Base-by-base conservation (phyloP, 2,113 vertebrate species). In the Heteronetta atricapilla region DNA sequence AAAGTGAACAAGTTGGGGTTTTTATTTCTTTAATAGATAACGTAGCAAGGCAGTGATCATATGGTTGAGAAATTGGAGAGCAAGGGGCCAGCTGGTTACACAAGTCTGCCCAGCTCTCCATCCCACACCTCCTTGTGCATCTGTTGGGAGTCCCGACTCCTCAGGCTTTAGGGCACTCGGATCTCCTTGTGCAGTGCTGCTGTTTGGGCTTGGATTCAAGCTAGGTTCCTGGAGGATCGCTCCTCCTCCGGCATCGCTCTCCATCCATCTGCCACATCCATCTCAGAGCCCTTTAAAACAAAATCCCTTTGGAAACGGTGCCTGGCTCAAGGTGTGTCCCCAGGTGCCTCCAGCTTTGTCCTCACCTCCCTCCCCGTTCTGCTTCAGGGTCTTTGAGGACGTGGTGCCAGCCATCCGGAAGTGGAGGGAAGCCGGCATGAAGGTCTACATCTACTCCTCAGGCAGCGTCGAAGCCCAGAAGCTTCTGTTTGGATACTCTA, bases 391-490 rank as follows among this genome's bases (percentile, higher is more conserved):
- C 62, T 99, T 99, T 31, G 98, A 98, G 89, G 99, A 99, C 0
- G 99, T 99, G 17, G 98, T 98, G 74, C 99, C 99, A 42, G 98
- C 99, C 44, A 98, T 99, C 88, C 98, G 95, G 87, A 98, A 98
- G 63, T 99, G 99, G 99, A 98, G 98, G 90, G 98, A 96, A 89
- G 98, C 98, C 2, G 99, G 99, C 40, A 97, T 99, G 77, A 99
- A 99, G 93, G 97, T 99, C 42, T 99, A 98, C 79, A 98, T 99
- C 93, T 99, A 99, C 97, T 99, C 99, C 9, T 99, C 99, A 26
- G 99, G 99, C 81, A 99, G 99, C 13, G 97, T 99, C 11, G 99
- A 99, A 94, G 99, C 99, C 11, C 99, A 99, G 98, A 99, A 99
- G 82, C 98, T 99, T 36, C 96, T 99, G 68, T 99, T 99, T 4